Conservation (phyloP, 92 coral and sea anemone genomes). For the Desmophyllum pertusum region DNA sequence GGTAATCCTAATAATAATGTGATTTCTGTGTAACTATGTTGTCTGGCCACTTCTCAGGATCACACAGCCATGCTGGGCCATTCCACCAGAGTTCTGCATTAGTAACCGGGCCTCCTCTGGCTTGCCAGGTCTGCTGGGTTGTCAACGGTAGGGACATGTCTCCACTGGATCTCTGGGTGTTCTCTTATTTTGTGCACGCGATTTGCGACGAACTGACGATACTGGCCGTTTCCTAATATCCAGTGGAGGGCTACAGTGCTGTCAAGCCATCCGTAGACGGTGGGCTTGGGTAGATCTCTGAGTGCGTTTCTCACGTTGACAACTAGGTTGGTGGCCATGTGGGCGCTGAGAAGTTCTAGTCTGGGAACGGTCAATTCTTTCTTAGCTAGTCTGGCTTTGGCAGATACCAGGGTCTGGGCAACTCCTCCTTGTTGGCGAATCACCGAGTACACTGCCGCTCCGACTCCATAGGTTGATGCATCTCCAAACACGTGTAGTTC, state of each 20-base stretch:
- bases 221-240: conserved; percentile 44
- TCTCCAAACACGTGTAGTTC: conserved; percentile 16
- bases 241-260: conserved; percentile 60
- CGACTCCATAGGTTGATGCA: conserved; percentile 18
- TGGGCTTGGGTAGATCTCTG: conserved; percentile 11
- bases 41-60: conserved; percentile 21
- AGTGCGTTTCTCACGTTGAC: conserved; percentile 11
- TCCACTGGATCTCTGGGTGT: conserved; percentile 52
- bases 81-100: conserved; percentile 38
- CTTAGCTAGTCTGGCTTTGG: conserved; percentile 29
- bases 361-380: conserved; percentile 19
- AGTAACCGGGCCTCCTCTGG: conserved; percentile 42
- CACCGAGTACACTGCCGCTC: conserved; percentile 23
- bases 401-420: conserved; percentile 5
- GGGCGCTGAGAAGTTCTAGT: conserved; percentile 2
- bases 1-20: no score
- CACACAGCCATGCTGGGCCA: conserved; percentile 20
- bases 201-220: conserved; percentile 44
- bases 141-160: conserved; percentile 48
- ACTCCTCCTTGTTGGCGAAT: conserved; percentile 4
- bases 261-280: conserved; percentile 52
- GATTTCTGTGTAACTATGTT: conserved; percentile 27
- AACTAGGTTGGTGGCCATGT: conserved; percentile 23
- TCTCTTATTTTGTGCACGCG: conserved; percentile 42
- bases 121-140: conserved; percentile 55